These are phyloP conservation scores for Willisornis vidua DNA, from an alignment of 2,113 vertebrate genomes.

Conservation along the genomic window DNA sequence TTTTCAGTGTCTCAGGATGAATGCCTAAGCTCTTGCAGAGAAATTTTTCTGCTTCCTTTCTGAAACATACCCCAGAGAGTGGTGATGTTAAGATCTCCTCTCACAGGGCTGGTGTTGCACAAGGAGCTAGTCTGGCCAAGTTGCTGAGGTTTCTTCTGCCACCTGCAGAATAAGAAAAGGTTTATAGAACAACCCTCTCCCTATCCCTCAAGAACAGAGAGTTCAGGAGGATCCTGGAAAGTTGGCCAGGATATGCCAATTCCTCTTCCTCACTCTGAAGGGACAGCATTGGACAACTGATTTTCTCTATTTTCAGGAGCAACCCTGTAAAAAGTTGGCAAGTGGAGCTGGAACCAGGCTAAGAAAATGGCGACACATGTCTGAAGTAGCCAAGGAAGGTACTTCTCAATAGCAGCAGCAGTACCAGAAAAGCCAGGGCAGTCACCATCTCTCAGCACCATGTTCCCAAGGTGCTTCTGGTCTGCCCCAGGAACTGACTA, in stretches of 20 bases:
- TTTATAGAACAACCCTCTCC: not conserved
- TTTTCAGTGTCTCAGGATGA: not conserved
- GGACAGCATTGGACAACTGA: fast-evolving
- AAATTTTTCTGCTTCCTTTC: not conserved
- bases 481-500: not conserved
- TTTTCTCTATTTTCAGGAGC: not conserved
- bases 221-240: not conserved
- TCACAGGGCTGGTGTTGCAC: not conserved
- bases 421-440: not conserved
- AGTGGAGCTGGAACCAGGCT: not conserved
- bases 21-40: not conserved
- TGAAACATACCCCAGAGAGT: not conserved
- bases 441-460: not conserved
- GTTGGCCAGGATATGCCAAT: not conserved
- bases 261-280: not conserved
- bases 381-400: not conserved
- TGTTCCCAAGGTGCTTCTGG: not conserved
- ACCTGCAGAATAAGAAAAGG: not conserved
- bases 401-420: not conserved
- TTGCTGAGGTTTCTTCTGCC: not conserved
- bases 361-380: not conserved
- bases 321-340: not conserved
- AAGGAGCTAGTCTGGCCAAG: not conserved
- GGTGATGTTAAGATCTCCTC: not conserved
- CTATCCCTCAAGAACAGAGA: not conserved